Evolutionary conservation across 2,797 vertebrate genomes (phyloP), one percentile per base, ranked within the genome.

Genomic region (Etheostoma nigrum): DNA sequence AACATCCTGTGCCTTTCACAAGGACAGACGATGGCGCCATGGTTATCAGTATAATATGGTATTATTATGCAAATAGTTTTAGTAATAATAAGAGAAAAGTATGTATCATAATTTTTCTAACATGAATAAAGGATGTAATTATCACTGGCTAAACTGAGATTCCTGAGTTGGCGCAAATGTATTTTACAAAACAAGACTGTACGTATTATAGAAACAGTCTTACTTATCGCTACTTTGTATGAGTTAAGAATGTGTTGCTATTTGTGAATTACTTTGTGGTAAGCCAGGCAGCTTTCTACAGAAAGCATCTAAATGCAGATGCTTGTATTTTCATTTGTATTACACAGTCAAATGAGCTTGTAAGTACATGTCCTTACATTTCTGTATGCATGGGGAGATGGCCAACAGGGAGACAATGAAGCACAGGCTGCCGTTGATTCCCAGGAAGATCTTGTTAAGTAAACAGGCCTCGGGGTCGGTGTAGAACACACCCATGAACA

Each of bases 401-500:
- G 98, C 97, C 77, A 98, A 92, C 79, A 97, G 15, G 0, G 98
- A 97, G 55, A 99, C 93, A 0, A 99, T 78, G 40, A 98, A 58
- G 91, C 98, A 99, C n/a, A 99, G 95, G 86, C 95, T 94, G 12
- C 95, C 95, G 0, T 99, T 99, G 82, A 98, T 90, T 0, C 97
- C 97, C 0, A 99, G 94, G 71, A 99, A 95, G 70, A 98, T 88
- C 92, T 98, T 99, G 95, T 99, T 99, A 58, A 96, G 93, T 19
- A 76, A 77, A 90, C 98, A 99, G 87, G 94, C 96, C 18, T 97
- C 94, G 0, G 91, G 36, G 60, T 96, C 94, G 0, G 98, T 99
- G 91, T 99, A 99, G 88, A 93, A 98, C 25, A 95, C 19, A 4
- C 91, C 94, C 97, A 99, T 96, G 75, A 98, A 94, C 19, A 95